These are phyloP conservation scores for Argopecten irradians DNA, from an alignment of 1,140 invertebrate genomes.

Conservation along the genomic window DNA sequence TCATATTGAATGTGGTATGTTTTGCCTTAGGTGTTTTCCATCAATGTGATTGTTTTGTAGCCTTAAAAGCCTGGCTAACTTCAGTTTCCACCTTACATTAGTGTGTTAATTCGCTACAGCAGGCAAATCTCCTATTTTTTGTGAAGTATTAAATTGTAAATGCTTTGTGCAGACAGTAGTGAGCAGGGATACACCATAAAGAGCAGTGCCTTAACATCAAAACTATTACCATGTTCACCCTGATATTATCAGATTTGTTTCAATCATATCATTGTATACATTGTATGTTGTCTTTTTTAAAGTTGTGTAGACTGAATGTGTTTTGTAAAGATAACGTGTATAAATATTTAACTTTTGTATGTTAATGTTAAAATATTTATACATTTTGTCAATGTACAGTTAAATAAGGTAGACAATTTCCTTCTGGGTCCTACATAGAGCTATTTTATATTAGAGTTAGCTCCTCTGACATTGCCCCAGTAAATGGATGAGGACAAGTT, in stretches of 20 bases:
- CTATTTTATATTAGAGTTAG: neutral
- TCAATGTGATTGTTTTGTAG: neutral
- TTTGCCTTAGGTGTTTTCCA: neutral
- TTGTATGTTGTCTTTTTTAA: neutral
- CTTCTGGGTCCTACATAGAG: neutral
- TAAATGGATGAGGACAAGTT: neutral
- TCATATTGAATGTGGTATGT: too few relatives aligned
- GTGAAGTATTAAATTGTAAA: neutral
- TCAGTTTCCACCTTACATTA: neutral
- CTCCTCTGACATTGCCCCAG: neutral
- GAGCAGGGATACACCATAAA: neutral
- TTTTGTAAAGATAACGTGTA: neutral
- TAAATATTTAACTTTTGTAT: neutral
- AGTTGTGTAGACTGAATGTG: neutral
- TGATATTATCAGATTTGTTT: neutral
- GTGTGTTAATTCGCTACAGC: neutral
- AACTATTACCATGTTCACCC: neutral
- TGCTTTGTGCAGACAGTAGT: neutral
- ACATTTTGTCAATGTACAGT: neutral
- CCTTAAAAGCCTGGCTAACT: neutral
- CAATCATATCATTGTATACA: neutral
- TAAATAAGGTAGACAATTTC: neutral
- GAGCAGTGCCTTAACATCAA: constrained; percentile 15
- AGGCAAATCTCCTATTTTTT: neutral
- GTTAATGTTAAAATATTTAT: neutral